Base-by-base conservation (phyloP, 2,113 vertebrate species). In the Chelonoidis abingdonii region DNA sequence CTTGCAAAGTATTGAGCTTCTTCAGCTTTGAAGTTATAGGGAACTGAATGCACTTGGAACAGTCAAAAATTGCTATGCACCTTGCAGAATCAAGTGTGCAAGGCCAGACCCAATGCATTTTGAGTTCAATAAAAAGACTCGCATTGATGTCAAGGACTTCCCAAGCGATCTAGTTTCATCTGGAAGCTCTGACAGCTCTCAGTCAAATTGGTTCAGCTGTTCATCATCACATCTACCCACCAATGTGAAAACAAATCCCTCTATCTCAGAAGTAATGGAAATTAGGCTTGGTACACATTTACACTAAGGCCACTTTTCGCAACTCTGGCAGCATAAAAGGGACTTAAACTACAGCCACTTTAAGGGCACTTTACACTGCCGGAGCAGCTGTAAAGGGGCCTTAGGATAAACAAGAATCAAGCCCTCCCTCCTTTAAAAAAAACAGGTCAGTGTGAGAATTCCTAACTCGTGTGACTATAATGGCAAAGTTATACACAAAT, bases 11-110 rank as follows among this genome's bases (percentile, higher is more conserved):
- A 86, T 50, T 50, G 65, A 84, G 95, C 78, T 17, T 1, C 1
- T 87, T 92, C 29, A 81, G 16, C 35, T 35, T 2, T 89, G 59
- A 94, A 93, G 75, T 54, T 47, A 78, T 78, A 24, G 41, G 41
- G 41, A 78, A 10, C 41, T 25, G 75, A 27, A 78, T 12, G 38
- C 41, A 47, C 38, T 14, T 29, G 24, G 38, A 41, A 78, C 6
- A 8, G 11, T 12, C 75, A 47, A 47, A 25, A 27, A 47, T 27
- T 78, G 41, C 75, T 76, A 47, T 12, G 75, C 41, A 44, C 38
- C 10, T 76, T 44, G 75, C 41, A 78, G 41, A 24, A 47, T 47
- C 6, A 25, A 78, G 41, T 24, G 12, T 47, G 11, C 13, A 14
- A 78, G 24, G 41, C 24, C 41, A 78, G 24, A 78, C 41, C 21